Percentiles rank a stretch among this genome's conserved stretches.
Conservation (phyloP, 2,888 invertebrate species). For the Sesia bembeciformis region DNA sequence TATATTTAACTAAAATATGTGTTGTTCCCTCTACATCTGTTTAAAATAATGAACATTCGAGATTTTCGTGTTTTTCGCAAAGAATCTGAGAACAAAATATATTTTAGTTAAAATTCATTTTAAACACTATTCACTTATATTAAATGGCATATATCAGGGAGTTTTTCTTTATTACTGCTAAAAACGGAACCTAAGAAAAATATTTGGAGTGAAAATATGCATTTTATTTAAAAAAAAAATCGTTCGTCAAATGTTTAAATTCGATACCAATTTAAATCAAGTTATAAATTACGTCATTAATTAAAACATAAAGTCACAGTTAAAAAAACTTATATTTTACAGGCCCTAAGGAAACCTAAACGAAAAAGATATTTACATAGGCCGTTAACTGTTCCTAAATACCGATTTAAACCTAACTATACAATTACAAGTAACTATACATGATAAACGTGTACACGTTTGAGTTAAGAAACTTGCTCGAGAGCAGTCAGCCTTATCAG, state of each 20-base stretch:
- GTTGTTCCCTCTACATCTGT: too few relatives aligned
- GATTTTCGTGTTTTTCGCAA: too few relatives aligned
- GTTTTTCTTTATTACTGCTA: background rate
- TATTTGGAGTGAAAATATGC: background rate
- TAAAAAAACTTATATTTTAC: slow-evolving; percentile 17
- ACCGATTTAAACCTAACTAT: slow-evolving; percentile 41
- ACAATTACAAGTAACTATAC: slow-evolving; percentile 52
- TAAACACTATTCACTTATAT: slow-evolving; percentile 7
- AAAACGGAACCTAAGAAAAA: background rate
- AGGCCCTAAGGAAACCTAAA: slow-evolving; percentile 26
- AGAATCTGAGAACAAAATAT: too few relatives aligned
- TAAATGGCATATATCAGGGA: slow-evolving; percentile 8
- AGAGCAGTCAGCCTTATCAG: slow-evolving; percentile 25
- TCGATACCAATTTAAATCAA: background rate
- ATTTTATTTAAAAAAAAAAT: background rate
- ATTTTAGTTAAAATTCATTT: slow-evolving; percentile 8
- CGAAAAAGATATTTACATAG: slow-evolving; percentile 61
- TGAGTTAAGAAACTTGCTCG: background rate
- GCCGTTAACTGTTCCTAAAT: slow-evolving; percentile 42
- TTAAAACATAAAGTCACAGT: slow-evolving; percentile 4
- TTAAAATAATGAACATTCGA: too few relatives aligned
- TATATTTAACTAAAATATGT: background rate
- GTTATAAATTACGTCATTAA: background rate
- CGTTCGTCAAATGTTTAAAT: background rate
- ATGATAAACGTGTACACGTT: slow-evolving; percentile 9